A percentile compares a stretch with the other conserved stretches of the same genome.
Conservation (phyloP, 2,888 invertebrate species). For the Mythimna lalbum region DNA sequence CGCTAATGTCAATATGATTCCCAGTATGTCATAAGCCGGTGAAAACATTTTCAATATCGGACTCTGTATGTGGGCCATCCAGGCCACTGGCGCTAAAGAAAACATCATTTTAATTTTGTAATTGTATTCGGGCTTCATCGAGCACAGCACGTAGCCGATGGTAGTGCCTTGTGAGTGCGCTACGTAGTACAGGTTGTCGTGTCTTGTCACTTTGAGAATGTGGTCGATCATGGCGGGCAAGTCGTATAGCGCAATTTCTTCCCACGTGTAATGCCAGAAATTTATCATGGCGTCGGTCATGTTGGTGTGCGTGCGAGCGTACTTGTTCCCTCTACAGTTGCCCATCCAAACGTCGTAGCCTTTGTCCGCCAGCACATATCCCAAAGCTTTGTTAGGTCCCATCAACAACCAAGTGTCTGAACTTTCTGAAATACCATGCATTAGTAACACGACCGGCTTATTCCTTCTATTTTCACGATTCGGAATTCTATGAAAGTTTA, state of each 20-base stretch:
- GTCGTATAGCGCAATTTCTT: conserved; percentile 94
- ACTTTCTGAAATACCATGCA: conserved; percentile 94
- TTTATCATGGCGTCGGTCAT: conserved; percentile 61
- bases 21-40: conserved; percentile 68
- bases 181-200: conserved; percentile 91
- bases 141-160: conserved; percentile 89
- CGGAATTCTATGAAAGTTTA: conserved; percentile 78
- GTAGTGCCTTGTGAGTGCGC: conserved; percentile 94
- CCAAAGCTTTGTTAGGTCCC: conserved; percentile 91
- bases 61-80: conserved; percentile 84
- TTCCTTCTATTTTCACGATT: conserved; percentile 53
- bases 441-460: conserved; percentile 91
- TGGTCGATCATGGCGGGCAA: conserved; percentile 93
- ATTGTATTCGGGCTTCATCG: conserved; percentile 90
- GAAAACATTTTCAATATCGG: conserved; percentile 77
- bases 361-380: conserved; percentile 91
- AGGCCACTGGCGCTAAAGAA: conserved; percentile 91
- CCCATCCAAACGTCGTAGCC: conserved; percentile 96
- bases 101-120: conserved; percentile 89
- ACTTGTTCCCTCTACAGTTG: conserved; percentile 94
- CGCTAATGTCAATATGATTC: conserved; percentile 62
- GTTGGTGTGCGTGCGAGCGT: conserved; percentile 72
- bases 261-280: conserved; percentile 91
- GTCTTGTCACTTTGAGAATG: conserved; percentile 85
- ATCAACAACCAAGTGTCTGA: conserved; percentile 81